Evolutionary conservation across 2,797 vertebrate species (phyloP).

Genomic region (Carcharodon carcharias): DNA sequence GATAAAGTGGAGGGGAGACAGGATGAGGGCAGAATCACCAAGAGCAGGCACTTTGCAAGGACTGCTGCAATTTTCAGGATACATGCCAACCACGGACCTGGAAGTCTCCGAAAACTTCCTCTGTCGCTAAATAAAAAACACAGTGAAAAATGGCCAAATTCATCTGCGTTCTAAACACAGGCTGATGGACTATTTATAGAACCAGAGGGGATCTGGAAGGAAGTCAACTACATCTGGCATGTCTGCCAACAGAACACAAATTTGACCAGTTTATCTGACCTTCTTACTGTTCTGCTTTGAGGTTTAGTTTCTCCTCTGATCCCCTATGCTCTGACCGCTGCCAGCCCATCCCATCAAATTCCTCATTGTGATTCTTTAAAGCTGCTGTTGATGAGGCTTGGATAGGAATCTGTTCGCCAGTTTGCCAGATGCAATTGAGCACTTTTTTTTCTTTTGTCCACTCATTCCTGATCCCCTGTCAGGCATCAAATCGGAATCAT

Average conservation of each 20-base stretch:
- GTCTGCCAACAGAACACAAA: neutral
- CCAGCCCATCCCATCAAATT: neutral
- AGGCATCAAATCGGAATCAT: neutral
- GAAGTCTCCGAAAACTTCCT: neutral
- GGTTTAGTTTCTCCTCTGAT: neutral
- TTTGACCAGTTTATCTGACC: neutral
- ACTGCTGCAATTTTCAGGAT: neutral
- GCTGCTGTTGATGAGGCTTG: neutral
- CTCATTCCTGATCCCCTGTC: neutral
- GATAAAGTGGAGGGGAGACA: no score
- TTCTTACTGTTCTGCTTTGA: neutral
- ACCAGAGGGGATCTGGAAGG: neutral
- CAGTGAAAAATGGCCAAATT: neutral
- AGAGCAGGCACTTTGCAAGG: neutral
- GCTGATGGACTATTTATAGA: neutral
- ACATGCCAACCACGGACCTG: neutral
- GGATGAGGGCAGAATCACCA: no score
- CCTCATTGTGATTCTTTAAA: neutral
- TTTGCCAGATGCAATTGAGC: neutral
- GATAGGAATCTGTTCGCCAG: neutral
- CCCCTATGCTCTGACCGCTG: neutral
- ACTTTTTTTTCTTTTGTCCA: neutral
- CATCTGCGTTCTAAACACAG: conserved; percentile 18
- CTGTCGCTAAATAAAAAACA: neutral
- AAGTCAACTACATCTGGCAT: neutral